A percentile compares a stretch with the other conserved stretches of the same genome.
These are phyloP conservation scores for Drosophila incognita DNA, from an alignment of 2,888 invertebrate genomes.

Conservation along the genomic window DNA sequence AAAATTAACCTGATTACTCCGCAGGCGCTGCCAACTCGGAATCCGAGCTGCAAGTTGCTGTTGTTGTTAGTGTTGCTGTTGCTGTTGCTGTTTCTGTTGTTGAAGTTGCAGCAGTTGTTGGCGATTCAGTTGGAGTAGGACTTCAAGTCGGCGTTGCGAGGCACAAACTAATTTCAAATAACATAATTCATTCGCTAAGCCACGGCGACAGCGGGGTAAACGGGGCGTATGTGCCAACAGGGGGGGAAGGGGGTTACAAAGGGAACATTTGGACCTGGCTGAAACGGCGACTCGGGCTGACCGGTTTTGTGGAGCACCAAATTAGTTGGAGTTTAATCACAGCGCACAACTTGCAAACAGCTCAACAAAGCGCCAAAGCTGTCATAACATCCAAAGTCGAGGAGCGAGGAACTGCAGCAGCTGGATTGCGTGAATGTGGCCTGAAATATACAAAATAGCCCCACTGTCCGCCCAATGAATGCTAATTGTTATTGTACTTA, in stretches of 20 bases:
- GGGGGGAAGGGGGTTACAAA: neutral
- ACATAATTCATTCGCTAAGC: conserved; percentile 84
- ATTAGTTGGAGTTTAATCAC: conserved; percentile 78
- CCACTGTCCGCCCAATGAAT: conserved; percentile 43
- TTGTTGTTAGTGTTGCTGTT: conserved; percentile 23
- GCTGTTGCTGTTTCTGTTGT: neutral
- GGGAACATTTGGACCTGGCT: conserved; percentile 49
- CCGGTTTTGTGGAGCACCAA: conserved; percentile 75
- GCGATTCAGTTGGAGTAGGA: conserved; percentile 20
- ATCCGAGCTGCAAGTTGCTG: conserved; percentile 38
- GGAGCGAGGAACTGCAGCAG: neutral
- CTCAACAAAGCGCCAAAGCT: conserved; percentile 57
- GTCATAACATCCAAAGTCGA: conserved; percentile 57
- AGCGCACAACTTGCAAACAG: conserved; percentile 34
- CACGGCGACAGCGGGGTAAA: conserved; percentile 29
- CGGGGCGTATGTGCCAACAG: conserved; percentile 12
- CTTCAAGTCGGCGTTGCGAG: conserved; percentile 55
- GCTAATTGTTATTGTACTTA: conserved; percentile 70
- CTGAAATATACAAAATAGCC: conserved; percentile 4
- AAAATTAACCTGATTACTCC: conserved; percentile 84
- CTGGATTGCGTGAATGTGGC: neutral
- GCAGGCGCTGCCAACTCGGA: conserved; percentile 78
- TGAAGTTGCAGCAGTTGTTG: conserved; percentile 3
- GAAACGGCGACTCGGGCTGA: conserved; percentile 36
- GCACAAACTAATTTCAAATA: conserved; percentile 84